Evolutionary conservation across 2,888 invertebrate species (phyloP).

Genomic region (Hypselothyrea guttata): DNA sequence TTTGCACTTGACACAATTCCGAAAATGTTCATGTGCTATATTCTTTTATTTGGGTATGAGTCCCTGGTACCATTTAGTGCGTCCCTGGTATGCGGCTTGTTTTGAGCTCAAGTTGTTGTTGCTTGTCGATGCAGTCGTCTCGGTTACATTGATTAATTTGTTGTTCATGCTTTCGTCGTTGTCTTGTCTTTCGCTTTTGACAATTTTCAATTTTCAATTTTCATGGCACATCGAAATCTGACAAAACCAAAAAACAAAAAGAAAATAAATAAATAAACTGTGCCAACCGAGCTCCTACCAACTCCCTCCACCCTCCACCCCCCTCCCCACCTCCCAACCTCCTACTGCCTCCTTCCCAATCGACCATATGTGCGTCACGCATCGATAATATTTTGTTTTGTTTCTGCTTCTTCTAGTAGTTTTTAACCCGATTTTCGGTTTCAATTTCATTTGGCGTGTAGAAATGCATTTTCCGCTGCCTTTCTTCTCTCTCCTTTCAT

Average conservation of each 20-base stretch:
- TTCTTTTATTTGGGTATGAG: too few species aligned
- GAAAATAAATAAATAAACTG: too few species aligned
- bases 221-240: constrained; percentile 34
- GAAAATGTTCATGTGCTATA: too few species aligned
- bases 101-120: too few species aligned
- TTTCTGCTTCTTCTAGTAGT: too few species aligned
- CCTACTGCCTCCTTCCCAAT: too few species aligned
- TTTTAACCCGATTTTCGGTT: constrained; percentile 50
- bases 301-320: not conserved
- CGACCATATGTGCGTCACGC: not conserved
- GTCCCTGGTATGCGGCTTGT: too few species aligned
- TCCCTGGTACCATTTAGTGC: too few species aligned
- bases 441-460: constrained; percentile 55
- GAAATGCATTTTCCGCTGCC: constrained; percentile 39
- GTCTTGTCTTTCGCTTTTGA: constrained; percentile 35
- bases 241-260: too few species aligned
- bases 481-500: not conserved
- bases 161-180: constrained; percentile 28
- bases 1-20: too few species aligned
- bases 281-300: too few species aligned
- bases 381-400: constrained; percentile 40
- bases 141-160: constrained; percentile 63
- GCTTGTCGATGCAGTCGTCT: constrained; percentile 11
- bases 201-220: constrained; percentile 62
- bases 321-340: not conserved